Conservation (phyloP, 2,797 vertebrate genomes). For the Columba guinea region DNA sequence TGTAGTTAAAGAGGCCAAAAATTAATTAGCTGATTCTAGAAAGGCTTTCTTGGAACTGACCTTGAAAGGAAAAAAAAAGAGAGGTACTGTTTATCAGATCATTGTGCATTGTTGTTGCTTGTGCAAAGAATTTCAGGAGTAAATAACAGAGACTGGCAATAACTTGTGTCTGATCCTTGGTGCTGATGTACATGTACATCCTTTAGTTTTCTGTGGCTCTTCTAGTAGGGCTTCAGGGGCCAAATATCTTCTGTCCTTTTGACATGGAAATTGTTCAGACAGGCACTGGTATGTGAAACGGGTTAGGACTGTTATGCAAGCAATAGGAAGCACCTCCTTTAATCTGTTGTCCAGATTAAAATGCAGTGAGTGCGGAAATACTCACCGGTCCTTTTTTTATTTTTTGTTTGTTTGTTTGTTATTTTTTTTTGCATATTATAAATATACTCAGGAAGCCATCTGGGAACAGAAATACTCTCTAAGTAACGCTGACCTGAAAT, state of each 20-base stretch:
- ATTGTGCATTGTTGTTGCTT: conserved; percentile 65
- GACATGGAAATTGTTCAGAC: background rate
- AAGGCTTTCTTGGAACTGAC: conserved; percentile 78
- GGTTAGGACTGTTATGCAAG: background rate
- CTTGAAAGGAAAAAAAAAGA: conserved; percentile 60
- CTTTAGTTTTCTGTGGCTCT: background rate
- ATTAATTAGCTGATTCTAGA: conserved; percentile 80
- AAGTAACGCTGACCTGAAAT: conserved; percentile 62
- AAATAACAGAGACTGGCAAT: conserved; percentile 48
- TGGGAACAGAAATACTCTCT: conserved; percentile 62
- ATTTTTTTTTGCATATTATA: conserved; percentile 16
- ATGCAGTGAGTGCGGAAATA: conserved; percentile 12
- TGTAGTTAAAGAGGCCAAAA: conserved; percentile 78
- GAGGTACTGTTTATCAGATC: conserved; percentile 66
- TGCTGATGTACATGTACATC: background rate
- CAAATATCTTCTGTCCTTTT: background rate
- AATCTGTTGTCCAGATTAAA: conserved; percentile 56
- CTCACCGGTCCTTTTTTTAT: conserved; percentile 6
- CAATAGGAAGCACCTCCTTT: conserved; percentile 31
- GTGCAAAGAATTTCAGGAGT: conserved; percentile 56
- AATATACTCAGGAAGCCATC: conserved; percentile 64
- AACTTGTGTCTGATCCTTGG: conserved; percentile 33
- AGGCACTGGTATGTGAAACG: background rate
- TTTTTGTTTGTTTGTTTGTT: background rate
- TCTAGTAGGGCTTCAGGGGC: background rate